These are phyloP conservation scores for Notolepis coatsorum DNA, from an alignment of 2,797 vertebrate species.

Conservation along the genomic window DNA sequence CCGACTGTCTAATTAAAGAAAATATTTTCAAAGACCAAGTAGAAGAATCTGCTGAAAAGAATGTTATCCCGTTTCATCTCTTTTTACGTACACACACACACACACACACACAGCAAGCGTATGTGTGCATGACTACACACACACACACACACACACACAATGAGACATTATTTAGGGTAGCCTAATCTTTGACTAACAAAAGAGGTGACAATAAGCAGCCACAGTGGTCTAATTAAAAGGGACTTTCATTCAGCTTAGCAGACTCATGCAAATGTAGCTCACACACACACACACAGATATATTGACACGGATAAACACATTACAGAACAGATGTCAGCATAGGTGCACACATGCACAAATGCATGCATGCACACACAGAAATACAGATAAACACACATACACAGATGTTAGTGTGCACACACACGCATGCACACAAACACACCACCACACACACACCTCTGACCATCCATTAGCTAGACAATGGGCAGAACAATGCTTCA, in stretches of 20 bases:
- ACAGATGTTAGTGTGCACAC: constrained; percentile 27
- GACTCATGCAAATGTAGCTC: not conserved
- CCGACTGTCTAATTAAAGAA: no score
- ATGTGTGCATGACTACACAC: no score
- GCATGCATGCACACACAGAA: constrained; percentile 51
- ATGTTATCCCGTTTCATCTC: not conserved
- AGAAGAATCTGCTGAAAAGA: no score
- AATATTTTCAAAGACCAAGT: no score
- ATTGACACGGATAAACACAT: constrained; percentile 13
- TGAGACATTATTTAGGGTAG: constrained; percentile 62
- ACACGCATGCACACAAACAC: not conserved
- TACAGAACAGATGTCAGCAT: constrained; percentile 39
- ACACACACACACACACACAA: constrained; percentile 38
- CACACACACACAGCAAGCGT: no score
- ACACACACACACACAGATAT: constrained; percentile 52
- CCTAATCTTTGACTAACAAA: constrained; percentile 63
- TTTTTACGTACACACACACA: constrained; percentile 6
- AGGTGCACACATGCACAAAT: not conserved
- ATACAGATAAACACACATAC: constrained; percentile 24
- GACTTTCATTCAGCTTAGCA: constrained; percentile 60
- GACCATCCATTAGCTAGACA: constrained; percentile 74
- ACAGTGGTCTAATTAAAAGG: constrained; percentile 69
- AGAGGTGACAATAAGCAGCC: constrained; percentile 67
- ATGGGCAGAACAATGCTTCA: constrained; percentile 60
- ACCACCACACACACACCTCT: constrained; percentile 28